Percentiles rank a stretch among this genome's conserved stretches.
Evolutionary conservation across 1,140 invertebrate genomes (phyloP).

Genomic region (Caligus rogercresseyi): DNA sequence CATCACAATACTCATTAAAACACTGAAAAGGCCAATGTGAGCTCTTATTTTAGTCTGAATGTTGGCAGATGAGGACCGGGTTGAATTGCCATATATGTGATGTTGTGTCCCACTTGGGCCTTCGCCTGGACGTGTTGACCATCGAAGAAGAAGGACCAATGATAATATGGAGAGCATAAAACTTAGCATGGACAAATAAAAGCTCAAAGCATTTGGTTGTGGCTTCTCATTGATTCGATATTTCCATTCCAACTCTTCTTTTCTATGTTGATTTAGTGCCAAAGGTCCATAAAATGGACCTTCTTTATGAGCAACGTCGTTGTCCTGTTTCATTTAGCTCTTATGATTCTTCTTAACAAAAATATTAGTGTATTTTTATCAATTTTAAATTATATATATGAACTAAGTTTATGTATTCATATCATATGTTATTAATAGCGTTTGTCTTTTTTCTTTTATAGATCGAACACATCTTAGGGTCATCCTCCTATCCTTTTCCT

Average conservation of each 20-base stretch:
- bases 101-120: neutral
- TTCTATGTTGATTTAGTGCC: neutral
- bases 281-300: neutral
- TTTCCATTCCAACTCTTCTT: neutral
- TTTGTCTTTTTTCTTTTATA: neutral
- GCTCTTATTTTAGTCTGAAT: neutral
- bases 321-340: neutral
- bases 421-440: neutral
- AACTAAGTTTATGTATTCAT: too few species aligned
- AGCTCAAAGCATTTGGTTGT: neutral
- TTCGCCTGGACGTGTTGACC: neutral
- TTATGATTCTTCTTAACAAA: too few species aligned
- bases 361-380: neutral
- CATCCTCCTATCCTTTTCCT: slow-evolving; percentile 36
- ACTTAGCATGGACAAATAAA: neutral
- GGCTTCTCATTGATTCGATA: neutral
- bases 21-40: neutral
- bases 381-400: neutral
- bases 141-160: neutral
- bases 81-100: neutral
- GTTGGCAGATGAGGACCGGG: neutral
- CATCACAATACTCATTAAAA: neutral
- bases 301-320: neutral
- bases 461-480: neutral
- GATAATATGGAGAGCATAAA: neutral